A percentile compares a stretch with the other conserved stretches of the same genome.
These are phyloP conservation scores for Acyrthosiphon pisum DNA, from an alignment of 1,140 invertebrate species.

Conservation along the genomic window DNA sequence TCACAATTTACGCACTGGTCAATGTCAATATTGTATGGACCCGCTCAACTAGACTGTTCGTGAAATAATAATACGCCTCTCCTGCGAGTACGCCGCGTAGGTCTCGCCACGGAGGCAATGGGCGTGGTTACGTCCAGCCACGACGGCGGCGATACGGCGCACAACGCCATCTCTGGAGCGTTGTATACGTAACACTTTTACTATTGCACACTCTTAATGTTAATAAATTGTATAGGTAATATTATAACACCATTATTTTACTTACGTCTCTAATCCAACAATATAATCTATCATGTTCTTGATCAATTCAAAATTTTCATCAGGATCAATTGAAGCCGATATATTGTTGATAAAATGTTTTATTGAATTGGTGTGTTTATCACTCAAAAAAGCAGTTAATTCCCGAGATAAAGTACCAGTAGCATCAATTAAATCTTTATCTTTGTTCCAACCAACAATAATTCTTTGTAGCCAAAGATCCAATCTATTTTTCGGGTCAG, in stretches of 20 bases:
- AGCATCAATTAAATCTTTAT: constrained; percentile 52
- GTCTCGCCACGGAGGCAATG: too few relatives aligned
- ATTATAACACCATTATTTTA: neutral
- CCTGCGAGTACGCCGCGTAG: too few relatives aligned
- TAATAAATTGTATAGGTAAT: too few relatives aligned
- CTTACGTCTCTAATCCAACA: constrained; percentile 44
- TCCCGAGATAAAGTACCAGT: neutral
- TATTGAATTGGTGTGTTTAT: constrained; percentile 40
- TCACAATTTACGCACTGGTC: too few relatives aligned
- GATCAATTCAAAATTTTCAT: constrained; percentile 54
- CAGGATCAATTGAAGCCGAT: neutral
- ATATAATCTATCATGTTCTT: constrained; percentile 52
- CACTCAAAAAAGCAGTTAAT: constrained; percentile 26
- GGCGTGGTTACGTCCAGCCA: too few relatives aligned
- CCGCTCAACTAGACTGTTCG: too few relatives aligned
- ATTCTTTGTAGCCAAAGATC: constrained; percentile 53
- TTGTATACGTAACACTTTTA: too few relatives aligned
- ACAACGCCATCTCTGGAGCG: too few relatives aligned
- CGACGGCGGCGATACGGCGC: too few relatives aligned
- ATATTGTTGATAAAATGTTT: constrained; percentile 40
- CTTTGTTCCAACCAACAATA: constrained; percentile 53
- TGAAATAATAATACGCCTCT: too few relatives aligned
- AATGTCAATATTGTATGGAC: too few relatives aligned
- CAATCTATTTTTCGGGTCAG: constrained; percentile 51
- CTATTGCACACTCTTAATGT: too few relatives aligned